Percentiles rank a stretch among this genome's conserved stretches.
These are phyloP conservation scores for Myripristis jacobus DNA, from an alignment of 2,797 vertebrate species.

Conservation along the genomic window DNA sequence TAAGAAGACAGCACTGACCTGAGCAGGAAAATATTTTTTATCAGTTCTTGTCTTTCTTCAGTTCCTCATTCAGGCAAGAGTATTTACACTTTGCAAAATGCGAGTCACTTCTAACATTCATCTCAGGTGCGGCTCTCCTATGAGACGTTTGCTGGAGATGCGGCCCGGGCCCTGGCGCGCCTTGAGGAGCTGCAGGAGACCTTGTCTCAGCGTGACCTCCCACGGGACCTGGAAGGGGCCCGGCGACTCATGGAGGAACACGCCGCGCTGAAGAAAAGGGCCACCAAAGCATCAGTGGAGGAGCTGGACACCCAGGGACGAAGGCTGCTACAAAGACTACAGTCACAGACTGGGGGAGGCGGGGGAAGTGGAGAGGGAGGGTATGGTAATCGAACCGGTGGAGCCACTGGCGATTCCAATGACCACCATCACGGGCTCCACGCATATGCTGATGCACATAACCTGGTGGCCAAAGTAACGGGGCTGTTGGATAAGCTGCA, in stretches of 20 bases:
- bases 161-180: slow-evolving; percentile 90
- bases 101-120: neutral
- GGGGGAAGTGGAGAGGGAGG: slow-evolving; percentile 72
- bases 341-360: slow-evolving; percentile 84
- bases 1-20: too few species aligned
- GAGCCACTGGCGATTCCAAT: slow-evolving; percentile 75
- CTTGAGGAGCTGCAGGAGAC: slow-evolving; percentile 97
- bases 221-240: slow-evolving; percentile 94
- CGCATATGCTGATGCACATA: slow-evolving; percentile 90
- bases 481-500: slow-evolving; percentile 94
- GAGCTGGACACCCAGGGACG: slow-evolving; percentile 96
- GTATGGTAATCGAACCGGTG: slow-evolving; percentile 85
- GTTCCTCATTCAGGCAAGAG: neutral
- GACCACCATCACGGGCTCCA: slow-evolving; percentile 79
- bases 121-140: slow-evolving; percentile 85
- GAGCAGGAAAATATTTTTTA: neutral
- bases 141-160: slow-evolving; percentile 95
- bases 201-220: slow-evolving; percentile 93
- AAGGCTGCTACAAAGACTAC: slow-evolving; percentile 93
- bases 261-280: slow-evolving; percentile 93
- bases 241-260: slow-evolving; percentile 96
- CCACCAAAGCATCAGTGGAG: slow-evolving; percentile 95
- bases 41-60: neutral
- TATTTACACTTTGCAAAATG: neutral
- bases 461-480: slow-evolving; percentile 92